Evolutionary conservation across 2,113 vertebrate species (phyloP).

Genomic region (Mixornis gularis): DNA sequence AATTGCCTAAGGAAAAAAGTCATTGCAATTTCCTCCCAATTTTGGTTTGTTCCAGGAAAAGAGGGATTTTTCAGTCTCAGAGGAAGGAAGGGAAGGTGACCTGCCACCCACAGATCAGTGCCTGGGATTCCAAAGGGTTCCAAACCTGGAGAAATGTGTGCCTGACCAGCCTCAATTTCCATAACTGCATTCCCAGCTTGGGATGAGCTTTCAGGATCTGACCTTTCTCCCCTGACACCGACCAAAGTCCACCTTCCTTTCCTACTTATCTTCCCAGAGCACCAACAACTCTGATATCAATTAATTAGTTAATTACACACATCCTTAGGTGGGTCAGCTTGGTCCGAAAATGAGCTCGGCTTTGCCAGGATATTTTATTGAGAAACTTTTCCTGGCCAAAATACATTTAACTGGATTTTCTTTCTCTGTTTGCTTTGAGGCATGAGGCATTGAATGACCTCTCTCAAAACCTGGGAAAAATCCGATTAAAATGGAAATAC

Average conservation of each 20-base stretch:
- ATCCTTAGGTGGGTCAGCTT: background rate
- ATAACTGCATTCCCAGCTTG: background rate
- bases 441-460: rapidly evolving
- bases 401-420: background rate
- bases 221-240: background rate
- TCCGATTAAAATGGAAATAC: background rate
- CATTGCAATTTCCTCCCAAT: background rate
- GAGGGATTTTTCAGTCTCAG: background rate
- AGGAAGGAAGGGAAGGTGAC: background rate
- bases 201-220: background rate
- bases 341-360: background rate
- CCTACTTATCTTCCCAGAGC: background rate
- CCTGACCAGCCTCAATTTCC: background rate
- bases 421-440: background rate
- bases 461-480: background rate
- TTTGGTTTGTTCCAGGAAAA: background rate
- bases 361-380: background rate
- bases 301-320: background rate
- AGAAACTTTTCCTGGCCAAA: background rate
- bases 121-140: rapidly evolving
- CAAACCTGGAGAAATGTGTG: background rate
- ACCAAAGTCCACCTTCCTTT: background rate
- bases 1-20: background rate
- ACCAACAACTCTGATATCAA: background rate
- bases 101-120: background rate